phyloP scores from a whole-genome alignment of 2,113 vertebrate genomes.

The Rallus limicola region DNA sequence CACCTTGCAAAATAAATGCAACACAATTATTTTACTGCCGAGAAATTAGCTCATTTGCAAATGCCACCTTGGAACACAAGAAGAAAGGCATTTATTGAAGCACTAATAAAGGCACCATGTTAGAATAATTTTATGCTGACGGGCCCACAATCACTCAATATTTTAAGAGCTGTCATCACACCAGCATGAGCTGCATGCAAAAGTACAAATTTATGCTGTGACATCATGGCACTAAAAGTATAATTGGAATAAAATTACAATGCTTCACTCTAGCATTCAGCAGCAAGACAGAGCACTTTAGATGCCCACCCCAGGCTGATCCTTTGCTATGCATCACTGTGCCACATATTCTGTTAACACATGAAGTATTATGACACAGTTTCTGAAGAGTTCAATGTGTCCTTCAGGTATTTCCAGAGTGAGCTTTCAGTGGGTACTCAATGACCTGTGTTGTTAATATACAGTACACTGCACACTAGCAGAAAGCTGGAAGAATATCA shows the following conservation, averaged over 20 bases:
- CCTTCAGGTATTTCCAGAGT: conserved; percentile 64
- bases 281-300: conserved; percentile 54
- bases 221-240: conserved; percentile 81
- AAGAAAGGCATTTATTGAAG: conserved; percentile 87
- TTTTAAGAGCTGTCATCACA: conserved; percentile 88
- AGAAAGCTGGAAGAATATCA: conserved; percentile 69
- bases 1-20: conserved; percentile 78
- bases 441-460: conserved; percentile 68
- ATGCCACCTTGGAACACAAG: conserved; percentile 81
- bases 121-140: conserved; percentile 88
- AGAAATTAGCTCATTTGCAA: conserved; percentile 87
- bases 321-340: conserved; percentile 41
- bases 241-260: conserved; percentile 86
- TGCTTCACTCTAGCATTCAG: conserved; percentile 69
- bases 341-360: conserved; percentile 50
- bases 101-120: conserved; percentile 83
- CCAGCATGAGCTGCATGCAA: conserved; percentile 81
- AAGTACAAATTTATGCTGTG: conserved; percentile 86
- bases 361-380: conserved; percentile 47
- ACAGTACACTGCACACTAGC: conserved; percentile 15
- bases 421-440: conserved; percentile 63
- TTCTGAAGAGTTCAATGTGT: conserved; percentile 56
- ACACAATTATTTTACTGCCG: conserved; percentile 83
- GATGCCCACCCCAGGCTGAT: conserved; percentile 63
- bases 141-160: conserved; percentile 83